Evolutionary conservation across 2,888 invertebrate genomes (phyloP).

Genomic region (Helleia helle): DNA sequence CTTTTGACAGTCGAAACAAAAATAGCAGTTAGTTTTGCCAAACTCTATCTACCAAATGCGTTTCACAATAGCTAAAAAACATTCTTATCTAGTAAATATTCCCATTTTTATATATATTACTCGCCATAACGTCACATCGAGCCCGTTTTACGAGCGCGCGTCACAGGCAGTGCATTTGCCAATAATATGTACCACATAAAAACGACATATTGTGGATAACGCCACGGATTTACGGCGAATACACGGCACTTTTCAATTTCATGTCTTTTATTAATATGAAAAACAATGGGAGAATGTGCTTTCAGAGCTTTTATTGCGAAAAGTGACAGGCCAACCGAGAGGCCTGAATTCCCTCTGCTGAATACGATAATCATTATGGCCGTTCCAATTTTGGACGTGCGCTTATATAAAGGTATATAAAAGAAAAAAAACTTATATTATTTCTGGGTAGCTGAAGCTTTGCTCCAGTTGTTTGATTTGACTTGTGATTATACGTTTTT

Average conservation of each 20-base stretch:
- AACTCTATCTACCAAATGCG: slow-evolving; percentile 1
- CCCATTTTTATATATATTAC: slow-evolving; percentile 8
- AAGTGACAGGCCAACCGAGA: slow-evolving; percentile 6
- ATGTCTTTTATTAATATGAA: slow-evolving; percentile 7
- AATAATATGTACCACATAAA: slow-evolving; percentile 17
- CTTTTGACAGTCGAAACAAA: no score
- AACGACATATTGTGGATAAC: slow-evolving; percentile 15
- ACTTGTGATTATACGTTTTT: no score
- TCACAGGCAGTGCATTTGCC: slow-evolving; percentile 15
- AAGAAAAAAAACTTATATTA: no score
- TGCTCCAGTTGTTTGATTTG: no score
- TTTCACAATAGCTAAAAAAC: slow-evolving; percentile 4
- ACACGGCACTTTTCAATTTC: slow-evolving; percentile 9
- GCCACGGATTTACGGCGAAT: slow-evolving; percentile 15
- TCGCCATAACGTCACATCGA: slow-evolving; percentile 7
- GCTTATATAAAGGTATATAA: no score
- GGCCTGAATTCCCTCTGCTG: slow-evolving; percentile 1
- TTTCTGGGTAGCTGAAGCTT: no score
- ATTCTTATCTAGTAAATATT: slow-evolving; percentile 8
- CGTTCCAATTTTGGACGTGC: slow-evolving; percentile 3
- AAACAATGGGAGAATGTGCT: slow-evolving; percentile 2
- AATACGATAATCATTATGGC: slow-evolving; percentile 3
- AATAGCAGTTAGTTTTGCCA: no score
- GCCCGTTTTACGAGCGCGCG: slow-evolving; percentile 11
- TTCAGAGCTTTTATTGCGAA: slow-evolving; percentile 4